Evolutionary conservation across 2,888 invertebrate species (phyloP), one percentile per base, ranked within the genome.

Genomic region (Latrodectus hesperus): DNA sequence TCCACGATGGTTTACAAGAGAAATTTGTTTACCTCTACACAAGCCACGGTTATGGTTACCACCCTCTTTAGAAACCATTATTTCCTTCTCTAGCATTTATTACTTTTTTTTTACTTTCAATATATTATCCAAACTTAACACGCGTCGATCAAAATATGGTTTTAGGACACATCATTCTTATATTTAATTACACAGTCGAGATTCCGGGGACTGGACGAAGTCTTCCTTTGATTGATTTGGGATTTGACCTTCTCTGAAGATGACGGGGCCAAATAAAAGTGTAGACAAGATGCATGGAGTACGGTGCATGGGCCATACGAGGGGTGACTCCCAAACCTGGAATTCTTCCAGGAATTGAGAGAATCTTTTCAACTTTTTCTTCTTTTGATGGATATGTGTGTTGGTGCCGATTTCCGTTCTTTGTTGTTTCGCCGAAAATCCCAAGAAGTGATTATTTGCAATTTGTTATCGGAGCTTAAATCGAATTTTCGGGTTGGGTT

Each of bases 241-340:
- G 71, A 75, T 68, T 75, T 83, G 88, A 88, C 88, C 88, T 88
- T 88, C 76, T 71, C 52, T 65, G 65, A n/a, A 12, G 55, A 70
- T 49, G n/a, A 60, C 22, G 68, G 51, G 60, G 14, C 6, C 52
- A 53, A 49, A 16, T 9, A 70, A 9, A 65, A 64, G 73, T 60
- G 52, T 12, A 14, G 65, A 38, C 26, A 65, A n/a, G 1, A 76
- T 17, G 17, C 17, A 22, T 16, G 68, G 9, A 49, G 64, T 16
- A 22, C 14, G 26, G 68, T 22, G 49, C n/a, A 72, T 12, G 70
- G n/a, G 55, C 22, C 26, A 74, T 17, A 68, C 26, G 64, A 55
- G 52, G 70, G 84, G 80, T 78, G 49, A 70, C 88, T 88, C 88
- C 88, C 88, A 88, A 73, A 76, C 73, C 84, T 88, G 88, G 88